These are phyloP conservation scores for Empis stercorea DNA, from an alignment of 2,888 invertebrate genomes.

Conservation along the genomic window DNA sequence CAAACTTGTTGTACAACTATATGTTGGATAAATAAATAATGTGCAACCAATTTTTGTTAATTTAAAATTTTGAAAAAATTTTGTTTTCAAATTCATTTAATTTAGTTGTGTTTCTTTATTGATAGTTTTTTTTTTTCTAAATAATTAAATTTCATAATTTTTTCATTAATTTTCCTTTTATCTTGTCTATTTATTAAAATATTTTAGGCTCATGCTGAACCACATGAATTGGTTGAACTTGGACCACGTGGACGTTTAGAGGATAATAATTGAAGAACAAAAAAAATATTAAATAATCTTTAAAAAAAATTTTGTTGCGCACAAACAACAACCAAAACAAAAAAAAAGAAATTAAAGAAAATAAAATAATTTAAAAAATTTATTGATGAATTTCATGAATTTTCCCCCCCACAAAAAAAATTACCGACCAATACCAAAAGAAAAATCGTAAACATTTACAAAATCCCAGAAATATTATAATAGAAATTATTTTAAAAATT, in stretches of 20 bases:
- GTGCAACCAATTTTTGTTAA: no score
- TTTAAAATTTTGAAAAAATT: no score
- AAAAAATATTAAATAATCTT: not conserved
- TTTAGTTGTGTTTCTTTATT: no score
- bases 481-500: not conserved
- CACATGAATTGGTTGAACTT: slow-evolving; percentile 54
- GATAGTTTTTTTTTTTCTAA: not conserved
- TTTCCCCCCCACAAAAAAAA: no score
- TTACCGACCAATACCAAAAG: not conserved
- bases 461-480: not conserved
- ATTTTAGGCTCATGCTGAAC: slow-evolving; percentile 38
- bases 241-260: slow-evolving; percentile 33
- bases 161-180: no score
- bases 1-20: no score
- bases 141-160: not conserved
- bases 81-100: no score
- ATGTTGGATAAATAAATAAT: no score
- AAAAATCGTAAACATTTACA: not conserved
- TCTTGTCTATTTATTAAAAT: no score
- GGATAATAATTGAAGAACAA: not conserved
- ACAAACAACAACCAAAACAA: not conserved
- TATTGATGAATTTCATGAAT: not conserved
- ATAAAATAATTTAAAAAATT: not conserved
- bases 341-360: not conserved
- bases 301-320: not conserved